Percentiles rank a stretch among this genome's conserved stretches.
Conservation (phyloP, 2,888 invertebrate species). For the Caenorhabditis doughertyi region DNA sequence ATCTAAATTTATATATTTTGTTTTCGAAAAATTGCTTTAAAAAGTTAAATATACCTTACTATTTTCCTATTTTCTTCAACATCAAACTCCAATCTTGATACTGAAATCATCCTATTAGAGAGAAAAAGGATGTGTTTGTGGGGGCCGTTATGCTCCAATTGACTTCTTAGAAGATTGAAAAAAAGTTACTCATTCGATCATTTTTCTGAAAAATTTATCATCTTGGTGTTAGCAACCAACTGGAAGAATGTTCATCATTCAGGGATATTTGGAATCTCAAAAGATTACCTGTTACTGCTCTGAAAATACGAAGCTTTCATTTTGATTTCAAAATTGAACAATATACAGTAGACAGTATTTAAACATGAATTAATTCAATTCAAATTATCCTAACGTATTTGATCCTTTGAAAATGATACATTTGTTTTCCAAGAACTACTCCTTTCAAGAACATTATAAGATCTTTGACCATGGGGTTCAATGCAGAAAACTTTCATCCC, state of each 20-base stretch:
- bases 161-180: conserved; percentile 3
- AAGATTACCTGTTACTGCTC: too few species aligned
- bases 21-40: conserved; percentile 6
- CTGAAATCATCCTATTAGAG: conserved; percentile 8
- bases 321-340: too few species aligned
- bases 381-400: too few species aligned
- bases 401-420: background rate
- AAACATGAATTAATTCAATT: too few species aligned
- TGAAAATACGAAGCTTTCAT: too few species aligned
- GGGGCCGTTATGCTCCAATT: conserved; percentile 7
- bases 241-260: too few species aligned
- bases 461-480: conserved; percentile 9
- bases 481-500: background rate
- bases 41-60: conserved; percentile 9
- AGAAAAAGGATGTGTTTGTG: background rate
- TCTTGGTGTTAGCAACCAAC: too few species aligned
- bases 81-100: conserved; percentile 27
- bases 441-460: conserved; percentile 6
- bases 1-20: background rate
- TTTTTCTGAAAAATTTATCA: background rate
- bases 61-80: background rate
- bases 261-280: too few species aligned
- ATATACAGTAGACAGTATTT: too few species aligned
- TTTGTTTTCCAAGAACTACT: conserved; percentile 9
- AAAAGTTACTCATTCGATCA: background rate